Base-by-base conservation (phyloP, 2,888 invertebrate species). In the Nemapogon koenigi region DNA sequence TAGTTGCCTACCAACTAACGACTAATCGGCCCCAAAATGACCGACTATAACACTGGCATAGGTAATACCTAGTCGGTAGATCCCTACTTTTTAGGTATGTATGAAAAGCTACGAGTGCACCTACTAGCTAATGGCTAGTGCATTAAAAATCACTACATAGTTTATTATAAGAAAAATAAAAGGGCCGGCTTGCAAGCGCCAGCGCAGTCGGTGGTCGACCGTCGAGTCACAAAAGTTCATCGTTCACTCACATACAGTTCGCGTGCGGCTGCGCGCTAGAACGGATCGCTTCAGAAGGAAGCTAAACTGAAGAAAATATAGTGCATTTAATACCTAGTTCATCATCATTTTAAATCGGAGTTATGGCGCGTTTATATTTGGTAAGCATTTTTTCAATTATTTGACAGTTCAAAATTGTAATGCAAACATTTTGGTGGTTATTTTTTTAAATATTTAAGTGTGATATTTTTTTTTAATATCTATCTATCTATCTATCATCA, bases 291-390 rank as follows among this genome's bases (percentile, higher is more conserved):
- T 33, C 11, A 19, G 18, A 33, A 22, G 14, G 13, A 13, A 19
- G 19, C 19, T 8, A 16, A 2, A 10, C 28, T 54, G 60, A 58
- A 65, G 45, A 64, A 59, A 52, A 62, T 61, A 59, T 57, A 53
- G 68, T 65, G 63, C 54, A 33, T 33, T 33, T 22, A 22, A 10
- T 56, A 58, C 58, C 56, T 64, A 61, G 59, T 66, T 66, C 61
- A 59, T 69, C 62, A 60, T 67, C 60, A 52, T 59, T 58, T 62
- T 56, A 58, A n/a, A n/a, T n/a, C n/a, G 52, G 51, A 56, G 57
- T 54, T 56, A 69, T 68, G 67, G 59, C 65, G 49, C 50, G 61
- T 45, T 48, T 53, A 39, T 51, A 49, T 48, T 48, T 58, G 72
- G 76, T 76, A 49, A 73, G 76, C 49, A 42, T 43, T 43, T 46